phyloP scores from a whole-genome alignment of 2,797 vertebrate species.

The Moxostoma hubbsi region DNA sequence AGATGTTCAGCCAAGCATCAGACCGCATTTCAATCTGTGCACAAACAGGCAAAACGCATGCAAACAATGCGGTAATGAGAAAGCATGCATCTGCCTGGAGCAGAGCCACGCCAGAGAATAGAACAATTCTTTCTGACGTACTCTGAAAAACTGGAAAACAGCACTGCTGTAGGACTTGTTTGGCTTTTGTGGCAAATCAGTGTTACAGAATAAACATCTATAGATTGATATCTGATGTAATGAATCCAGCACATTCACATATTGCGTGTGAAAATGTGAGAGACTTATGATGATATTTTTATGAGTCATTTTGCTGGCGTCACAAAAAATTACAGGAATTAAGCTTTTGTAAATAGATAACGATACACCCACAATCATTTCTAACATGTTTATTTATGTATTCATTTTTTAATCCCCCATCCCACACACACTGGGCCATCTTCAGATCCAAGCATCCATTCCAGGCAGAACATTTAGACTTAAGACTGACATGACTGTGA shows the following conservation, averaged over 20 bases:
- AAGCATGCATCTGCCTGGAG: constrained; percentile 11
- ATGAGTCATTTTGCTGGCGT: constrained; percentile 41
- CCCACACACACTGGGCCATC: constrained; percentile 14
- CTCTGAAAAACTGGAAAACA: not conserved
- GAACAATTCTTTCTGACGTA: constrained; percentile 22
- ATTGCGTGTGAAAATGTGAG: constrained; percentile 26
- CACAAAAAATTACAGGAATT: constrained; percentile 40
- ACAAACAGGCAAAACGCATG: constrained; percentile 56
- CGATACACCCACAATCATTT: constrained; percentile 49
- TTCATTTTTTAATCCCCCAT: constrained; percentile 15
- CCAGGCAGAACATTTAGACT: not conserved
- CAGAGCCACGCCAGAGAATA: constrained; percentile 10
- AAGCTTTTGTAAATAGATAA: constrained; percentile 37
- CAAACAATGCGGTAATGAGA: constrained; percentile 46
- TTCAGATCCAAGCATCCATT: not conserved
- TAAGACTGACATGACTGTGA: not conserved
- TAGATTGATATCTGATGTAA: constrained; percentile 21
- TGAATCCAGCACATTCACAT: constrained; percentile 15
- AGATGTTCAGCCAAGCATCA: constrained; percentile 49
- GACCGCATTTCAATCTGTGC: constrained; percentile 37
- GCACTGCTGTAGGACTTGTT: constrained; percentile 22
- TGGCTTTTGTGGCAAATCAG: constrained; percentile 33
- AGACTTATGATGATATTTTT: constrained; percentile 27
- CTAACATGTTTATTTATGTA: constrained; percentile 32
- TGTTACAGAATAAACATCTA: constrained; percentile 4